Evolutionary conservation across 2,888 invertebrate genomes (phyloP), one percentile per base, ranked within the genome.

Genomic region (Himalopsyche japonica): DNA sequence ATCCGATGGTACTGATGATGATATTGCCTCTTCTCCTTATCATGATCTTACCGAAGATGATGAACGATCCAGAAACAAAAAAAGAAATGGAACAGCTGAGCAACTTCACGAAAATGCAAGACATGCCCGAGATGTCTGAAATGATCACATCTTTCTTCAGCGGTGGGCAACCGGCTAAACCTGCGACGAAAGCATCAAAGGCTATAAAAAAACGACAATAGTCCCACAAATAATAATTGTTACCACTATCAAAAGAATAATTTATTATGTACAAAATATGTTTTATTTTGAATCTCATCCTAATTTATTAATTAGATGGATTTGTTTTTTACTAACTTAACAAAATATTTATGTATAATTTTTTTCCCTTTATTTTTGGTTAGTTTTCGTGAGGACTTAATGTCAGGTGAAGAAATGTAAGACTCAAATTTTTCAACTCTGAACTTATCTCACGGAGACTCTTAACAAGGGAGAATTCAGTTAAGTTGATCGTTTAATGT

Each of bases 1-100:
- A 97, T 90, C 99, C 99, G 2, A 99, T 99, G 98, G 97, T 99
- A 6, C 93, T 99, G 86, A 99, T 99, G 97, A 99, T 99, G 98
- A 95, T 99, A 30, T 90, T 99, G 87, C 99, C 99, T 0, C 91
- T 99, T 43, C 89, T 98, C 5, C 92, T 99, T 7, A 96, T 99
- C 88, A 96, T 98, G 95, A 93, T 99, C 86, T 91, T 99, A 88
- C 98, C 99, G 0, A 98, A 98, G 90, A 95, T 99, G 94, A 97
- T 99, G 95, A 98, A 98, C 89, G 99, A 99, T 91, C 98, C 99
- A 5, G 98, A 99, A 90, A 97, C 99, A 2, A 97, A 98, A 89
- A 98, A 98, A 91, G 98, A 98, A 91, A 95, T 98, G 92, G 97
- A 98, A 91, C 98, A 98, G 89, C 93, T 97, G 79, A 95, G 96